Evolutionary conservation across 2,888 invertebrate genomes (phyloP).

Genomic region (Amiota minor): DNA sequence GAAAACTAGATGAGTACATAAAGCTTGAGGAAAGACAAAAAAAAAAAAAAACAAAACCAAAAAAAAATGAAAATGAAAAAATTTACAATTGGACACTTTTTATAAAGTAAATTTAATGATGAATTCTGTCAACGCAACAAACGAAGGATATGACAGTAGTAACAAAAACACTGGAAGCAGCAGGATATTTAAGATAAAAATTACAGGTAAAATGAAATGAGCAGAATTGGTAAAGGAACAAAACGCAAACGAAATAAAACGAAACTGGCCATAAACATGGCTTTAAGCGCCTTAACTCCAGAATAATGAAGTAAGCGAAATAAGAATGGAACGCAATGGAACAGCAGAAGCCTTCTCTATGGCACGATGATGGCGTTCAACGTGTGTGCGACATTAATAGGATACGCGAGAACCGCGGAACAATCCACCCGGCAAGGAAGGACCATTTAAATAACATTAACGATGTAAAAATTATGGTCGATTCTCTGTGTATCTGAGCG

Average conservation of each 20-base stretch:
- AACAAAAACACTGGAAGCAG: not conserved
- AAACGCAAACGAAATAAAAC: constrained; percentile 1
- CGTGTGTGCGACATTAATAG: constrained; percentile 61
- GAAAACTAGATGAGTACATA: constrained; percentile 30
- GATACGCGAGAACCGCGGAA: constrained; percentile 44
- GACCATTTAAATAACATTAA: constrained; percentile 25
- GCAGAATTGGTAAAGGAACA: constrained; percentile 20
- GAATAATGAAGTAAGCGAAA: constrained; percentile 2
- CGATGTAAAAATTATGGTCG: constrained; percentile 24
- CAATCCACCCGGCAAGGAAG: constrained; percentile 48
- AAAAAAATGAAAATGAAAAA: not conserved
- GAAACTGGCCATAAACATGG: constrained; percentile 43
- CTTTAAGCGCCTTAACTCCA: constrained; percentile 59
- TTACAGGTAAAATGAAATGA: constrained; percentile 47
- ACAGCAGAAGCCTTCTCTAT: constrained; percentile 41
- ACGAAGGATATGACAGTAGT: too few relatives aligned
- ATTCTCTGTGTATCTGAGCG: constrained; percentile 1
- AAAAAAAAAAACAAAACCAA: constrained; percentile 14
- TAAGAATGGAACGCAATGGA: not conserved
- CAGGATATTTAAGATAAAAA: constrained; percentile 32
- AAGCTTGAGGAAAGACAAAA: constrained; percentile 38
- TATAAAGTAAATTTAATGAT: constrained; percentile 58
- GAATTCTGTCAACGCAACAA: constrained; percentile 31
- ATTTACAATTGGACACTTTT: constrained; percentile 38
- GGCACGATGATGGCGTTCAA: constrained; percentile 19